Evolutionary conservation across 2,797 vertebrate genomes (phyloP), one percentile per base, ranked within the genome.

Genomic region (Takifugu ocellatus): DNA sequence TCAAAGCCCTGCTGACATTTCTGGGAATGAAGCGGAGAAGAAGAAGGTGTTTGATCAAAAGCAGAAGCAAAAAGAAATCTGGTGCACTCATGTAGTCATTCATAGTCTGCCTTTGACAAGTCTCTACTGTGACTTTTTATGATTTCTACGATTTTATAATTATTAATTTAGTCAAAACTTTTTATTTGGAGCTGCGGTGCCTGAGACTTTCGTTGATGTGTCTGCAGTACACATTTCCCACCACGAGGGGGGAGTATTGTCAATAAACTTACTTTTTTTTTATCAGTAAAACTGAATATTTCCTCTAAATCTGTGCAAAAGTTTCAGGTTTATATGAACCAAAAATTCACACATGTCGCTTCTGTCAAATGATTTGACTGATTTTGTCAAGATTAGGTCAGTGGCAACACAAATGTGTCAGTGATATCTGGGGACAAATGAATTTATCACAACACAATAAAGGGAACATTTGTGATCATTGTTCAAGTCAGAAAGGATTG

Each of bases 1-100:
- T 93, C 90, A 86, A 90, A 92, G 26, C 31, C 29, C 2, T 56
- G 61, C 57, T 86, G 63, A 87, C 25, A 49, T 11, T n/a, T 21
- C 3, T 17, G 54, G 5, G 25, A 6, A 54, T 48, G 33, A 10
- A 42, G 5, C 4, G 50, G n/a, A 49, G 24, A 25, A 25, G 3
- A 25, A 57, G 14, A 59, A 8, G 7, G 3, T 24, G 21, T 9
- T 21, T 44, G n/a, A 42, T 14, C 1, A 43, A 43, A 43, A 43
- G 42, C 1, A 43, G 42, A 16, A 43, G 4, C 27, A 2, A 26
- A 51, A 47, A 2, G 33, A 16, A 49, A 43, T 54, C 24, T 47
- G 15, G n/a, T 54, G 27, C 14, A 24, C 48, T 17, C 49, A 68
- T 54, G 2, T 8, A 21, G 48, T 33, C 4, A 33, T 33, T 33